Percentiles rank a stretch among this genome's conserved stretches.
These are phyloP conservation scores for Nebria brevicollis DNA, from an alignment of 2,888 invertebrate genomes.

Conservation along the genomic window DNA sequence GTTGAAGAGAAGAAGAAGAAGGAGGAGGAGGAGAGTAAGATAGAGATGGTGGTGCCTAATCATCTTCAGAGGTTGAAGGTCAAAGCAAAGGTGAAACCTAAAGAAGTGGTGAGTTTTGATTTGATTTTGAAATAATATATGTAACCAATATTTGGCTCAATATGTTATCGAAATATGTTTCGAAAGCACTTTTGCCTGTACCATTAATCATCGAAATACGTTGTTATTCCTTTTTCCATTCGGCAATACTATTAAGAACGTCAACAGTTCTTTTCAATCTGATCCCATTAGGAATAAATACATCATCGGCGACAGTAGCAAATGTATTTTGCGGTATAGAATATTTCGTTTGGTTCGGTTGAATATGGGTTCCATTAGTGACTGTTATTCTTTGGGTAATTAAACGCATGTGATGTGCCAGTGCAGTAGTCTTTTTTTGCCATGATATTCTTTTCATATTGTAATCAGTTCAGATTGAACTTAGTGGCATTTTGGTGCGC, in stretches of 20 bases:
- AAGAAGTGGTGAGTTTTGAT: slow-evolving; percentile 51
- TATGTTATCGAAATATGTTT: slow-evolving; percentile 5
- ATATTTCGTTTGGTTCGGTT: not conserved
- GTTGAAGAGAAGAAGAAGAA: slow-evolving; percentile 13
- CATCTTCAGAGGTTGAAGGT: slow-evolving; percentile 77
- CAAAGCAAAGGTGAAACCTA: slow-evolving; percentile 62
- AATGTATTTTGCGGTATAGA: slow-evolving; percentile 12
- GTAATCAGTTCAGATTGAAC: slow-evolving; percentile 52
- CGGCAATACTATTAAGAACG: slow-evolving; percentile 18
- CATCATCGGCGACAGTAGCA: slow-evolving; percentile 13
- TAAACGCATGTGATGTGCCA: slow-evolving; percentile 53
- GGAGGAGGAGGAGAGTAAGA: slow-evolving; percentile 25
- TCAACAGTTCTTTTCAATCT: slow-evolving; percentile 9
- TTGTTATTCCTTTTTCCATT: slow-evolving; percentile 1
- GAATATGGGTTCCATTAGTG: slow-evolving; percentile 11
- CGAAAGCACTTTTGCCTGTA: not conserved
- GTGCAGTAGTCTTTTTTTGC: slow-evolving; percentile 47
- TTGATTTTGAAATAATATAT: not conserved
- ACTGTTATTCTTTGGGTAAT: slow-evolving; percentile 54
- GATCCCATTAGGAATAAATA: slow-evolving; percentile 32
- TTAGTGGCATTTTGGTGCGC: not conserved
- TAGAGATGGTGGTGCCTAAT: slow-evolving; percentile 68
- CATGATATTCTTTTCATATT: slow-evolving; percentile 59
- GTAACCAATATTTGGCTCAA: not conserved
- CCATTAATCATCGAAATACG: slow-evolving; percentile 18